These are phyloP conservation scores for Drosophila algonquin DNA, from an alignment of 2,888 invertebrate genomes.

Conservation along the genomic window DNA sequence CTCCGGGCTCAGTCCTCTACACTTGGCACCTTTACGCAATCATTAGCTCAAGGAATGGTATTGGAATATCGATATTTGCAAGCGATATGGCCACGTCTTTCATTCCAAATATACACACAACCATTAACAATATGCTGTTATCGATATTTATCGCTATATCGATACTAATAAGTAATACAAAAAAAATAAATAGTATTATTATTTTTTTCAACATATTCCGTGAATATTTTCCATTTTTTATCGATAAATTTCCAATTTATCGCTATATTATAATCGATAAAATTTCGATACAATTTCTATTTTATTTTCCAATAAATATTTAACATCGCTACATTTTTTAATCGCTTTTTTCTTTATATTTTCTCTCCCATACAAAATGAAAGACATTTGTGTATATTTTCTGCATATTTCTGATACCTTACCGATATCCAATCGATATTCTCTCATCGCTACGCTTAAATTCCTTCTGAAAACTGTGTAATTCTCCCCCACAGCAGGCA, in stretches of 20 bases:
- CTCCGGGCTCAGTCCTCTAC: background rate
- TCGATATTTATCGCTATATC: too few species aligned
- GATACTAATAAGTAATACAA: too few species aligned
- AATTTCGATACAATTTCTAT: background rate
- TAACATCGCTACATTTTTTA: background rate
- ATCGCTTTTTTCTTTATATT: background rate
- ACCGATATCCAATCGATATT: background rate
- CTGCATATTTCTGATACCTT: background rate
- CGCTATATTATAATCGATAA: background rate
- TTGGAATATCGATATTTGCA: background rate
- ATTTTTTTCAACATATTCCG: too few species aligned
- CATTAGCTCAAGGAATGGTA: background rate
- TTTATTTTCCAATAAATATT: background rate
- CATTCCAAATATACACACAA: too few species aligned
- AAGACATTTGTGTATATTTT: background rate
- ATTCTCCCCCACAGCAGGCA: background rate
- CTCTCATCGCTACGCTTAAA: background rate
- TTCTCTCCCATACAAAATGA: background rate
- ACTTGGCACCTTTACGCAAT: constrained; percentile 35
- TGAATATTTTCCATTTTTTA: too few species aligned
- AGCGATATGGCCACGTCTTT: background rate
- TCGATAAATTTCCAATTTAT: too few species aligned
- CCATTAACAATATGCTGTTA: too few species aligned
- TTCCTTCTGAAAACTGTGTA: background rate
- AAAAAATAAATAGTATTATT: too few species aligned